These are phyloP conservation scores for Bombus haemorrhoidalis DNA, from an alignment of 1,140 invertebrate species.

Conservation along the genomic window DNA sequence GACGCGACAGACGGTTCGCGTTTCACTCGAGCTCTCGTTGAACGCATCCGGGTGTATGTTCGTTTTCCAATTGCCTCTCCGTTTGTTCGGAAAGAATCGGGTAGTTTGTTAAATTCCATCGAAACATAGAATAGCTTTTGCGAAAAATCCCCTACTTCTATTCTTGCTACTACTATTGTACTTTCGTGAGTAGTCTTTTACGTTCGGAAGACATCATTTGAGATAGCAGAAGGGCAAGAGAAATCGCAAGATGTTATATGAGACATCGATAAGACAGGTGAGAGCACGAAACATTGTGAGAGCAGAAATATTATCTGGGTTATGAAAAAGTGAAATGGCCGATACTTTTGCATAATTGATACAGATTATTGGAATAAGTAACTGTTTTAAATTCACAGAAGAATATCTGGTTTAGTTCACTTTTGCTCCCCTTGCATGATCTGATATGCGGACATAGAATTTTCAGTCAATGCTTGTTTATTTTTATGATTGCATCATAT, in stretches of 20 bases:
- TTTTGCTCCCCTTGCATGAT: too few relatives aligned
- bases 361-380: too few relatives aligned
- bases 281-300: not conserved
- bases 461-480: not conserved
- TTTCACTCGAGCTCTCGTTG: not conserved
- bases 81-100: not conserved
- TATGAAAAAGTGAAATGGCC: too few relatives aligned
- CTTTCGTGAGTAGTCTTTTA: not conserved
- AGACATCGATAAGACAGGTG: not conserved
- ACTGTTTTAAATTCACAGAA: too few relatives aligned
- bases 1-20: constrained; percentile 5
- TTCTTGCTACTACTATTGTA: not conserved
- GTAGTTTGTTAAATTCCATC: not conserved
- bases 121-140: not conserved
- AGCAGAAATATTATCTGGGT: too few relatives aligned
- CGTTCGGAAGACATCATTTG: not conserved
- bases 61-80: not conserved
- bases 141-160: too few relatives aligned
- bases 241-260: too few relatives aligned
- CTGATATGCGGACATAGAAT: not conserved
- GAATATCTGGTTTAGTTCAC: too few relatives aligned
- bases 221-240: too few relatives aligned
- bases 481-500: not conserved
- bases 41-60: not conserved
- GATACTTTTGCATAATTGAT: too few relatives aligned